Evolutionary conservation across 2,113 vertebrate species (phyloP), one percentile per base, ranked within the genome.

Genomic region (Psilopsiagon aymara): DNA sequence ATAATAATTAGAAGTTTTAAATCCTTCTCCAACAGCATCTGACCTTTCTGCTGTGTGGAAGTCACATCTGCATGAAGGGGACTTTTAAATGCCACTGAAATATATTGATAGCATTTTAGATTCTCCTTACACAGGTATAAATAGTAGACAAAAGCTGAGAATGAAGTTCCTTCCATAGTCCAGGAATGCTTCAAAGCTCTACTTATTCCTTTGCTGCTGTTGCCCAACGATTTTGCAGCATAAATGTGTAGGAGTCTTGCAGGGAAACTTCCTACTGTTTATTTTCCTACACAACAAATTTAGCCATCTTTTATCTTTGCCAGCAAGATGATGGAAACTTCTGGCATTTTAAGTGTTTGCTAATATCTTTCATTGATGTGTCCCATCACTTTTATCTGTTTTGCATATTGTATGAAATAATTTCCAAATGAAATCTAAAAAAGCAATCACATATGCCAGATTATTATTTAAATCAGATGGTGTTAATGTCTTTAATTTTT

Each of bases 391-490:
- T 76, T n/a, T 71, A 60, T 53, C 88, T 81, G 44, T 92, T 96
- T 96, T 90, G 63, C 28, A 47, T 78, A 23, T 39, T 57, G 1
- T 35, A 19, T 46, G 31, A 84, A 79, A 82, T 57, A 53, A 27
- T 25, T 20, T n/a, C 23, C 41, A 68, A 64, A 68, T n/a, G 9
- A 82, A 82, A 29, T 70, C 8, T 49, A 33, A 74, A 71, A 10
- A 52, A 91, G 39, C 52, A 77, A 49, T 91, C 13, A 31, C 68
- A n/a, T 64, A 43, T 83, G 37, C 20, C 49, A 55, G 11, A 23
- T 46, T 46, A 44, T 83, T 93, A 70, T 95, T 97, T 95, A 92
- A 95, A 95, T 96, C 43, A 78, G 18, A 63, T 91, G n/a, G 69
- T 93, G 12, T 46, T 95, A 92, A 86, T 78, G 67, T 19, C 43